phyloP scores from a whole-genome alignment of 2,113 vertebrate genomes.

The Sander lucioperca region DNA sequence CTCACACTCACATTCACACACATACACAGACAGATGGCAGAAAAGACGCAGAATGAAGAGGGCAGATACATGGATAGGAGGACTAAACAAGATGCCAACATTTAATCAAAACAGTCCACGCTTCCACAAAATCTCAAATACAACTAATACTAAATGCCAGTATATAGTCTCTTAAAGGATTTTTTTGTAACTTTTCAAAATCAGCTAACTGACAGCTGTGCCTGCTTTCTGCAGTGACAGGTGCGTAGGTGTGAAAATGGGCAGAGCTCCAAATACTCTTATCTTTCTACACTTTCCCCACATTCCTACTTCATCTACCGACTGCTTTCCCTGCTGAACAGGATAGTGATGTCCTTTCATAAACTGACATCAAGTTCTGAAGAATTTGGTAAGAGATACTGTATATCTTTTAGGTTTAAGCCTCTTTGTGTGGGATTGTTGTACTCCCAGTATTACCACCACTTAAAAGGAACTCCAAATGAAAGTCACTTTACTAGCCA shows the following conservation, averaged over 20 bases:
- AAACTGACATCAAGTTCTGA: neutral
- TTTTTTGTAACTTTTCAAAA: neutral
- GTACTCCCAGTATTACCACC: neutral
- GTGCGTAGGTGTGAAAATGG: slow-evolving; percentile 22
- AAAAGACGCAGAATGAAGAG: slow-evolving; percentile 44
- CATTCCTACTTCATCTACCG: neutral
- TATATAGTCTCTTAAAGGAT: neutral
- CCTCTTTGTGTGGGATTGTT: neutral
- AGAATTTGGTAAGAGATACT: neutral
- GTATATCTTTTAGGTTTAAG: neutral
- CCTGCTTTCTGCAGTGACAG: slow-evolving; percentile 9
- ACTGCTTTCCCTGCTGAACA: neutral
- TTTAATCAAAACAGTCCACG: slow-evolving; percentile 1
- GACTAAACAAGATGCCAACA: slow-evolving; percentile 31
- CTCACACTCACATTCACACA: neutral
- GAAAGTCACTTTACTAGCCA: neutral
- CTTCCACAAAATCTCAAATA: neutral
- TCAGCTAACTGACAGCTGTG: neutral
- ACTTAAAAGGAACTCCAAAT: neutral
- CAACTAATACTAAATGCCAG: neutral
- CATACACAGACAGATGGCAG: slow-evolving; percentile 24
- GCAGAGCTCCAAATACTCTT: neutral
- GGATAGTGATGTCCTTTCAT: neutral
- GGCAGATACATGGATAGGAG: slow-evolving; percentile 11
- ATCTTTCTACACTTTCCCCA: neutral